These are phyloP conservation scores for Chouioia cunea DNA, from an alignment of 2,888 invertebrate genomes.

Conservation along the genomic window DNA sequence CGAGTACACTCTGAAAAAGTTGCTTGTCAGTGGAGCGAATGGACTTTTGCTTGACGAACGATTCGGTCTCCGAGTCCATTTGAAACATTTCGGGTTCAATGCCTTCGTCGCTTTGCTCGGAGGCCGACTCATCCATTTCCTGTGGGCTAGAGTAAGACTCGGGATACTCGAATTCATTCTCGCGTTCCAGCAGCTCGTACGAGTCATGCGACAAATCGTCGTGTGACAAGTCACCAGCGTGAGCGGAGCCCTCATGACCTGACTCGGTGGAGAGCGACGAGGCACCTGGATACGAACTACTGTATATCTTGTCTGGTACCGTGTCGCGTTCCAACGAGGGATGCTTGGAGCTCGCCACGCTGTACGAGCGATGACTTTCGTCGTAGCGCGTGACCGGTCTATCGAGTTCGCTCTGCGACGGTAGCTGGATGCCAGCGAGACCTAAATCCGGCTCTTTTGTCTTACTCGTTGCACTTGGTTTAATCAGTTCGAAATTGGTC, in stretches of 20 bases:
- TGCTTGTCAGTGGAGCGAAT: slow-evolving; percentile 60
- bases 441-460: slow-evolving; percentile 46
- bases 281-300: slow-evolving; percentile 88
- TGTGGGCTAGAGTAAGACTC: slow-evolving; percentile 65
- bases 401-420: slow-evolving; percentile 71
- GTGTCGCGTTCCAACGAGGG: slow-evolving; percentile 78
- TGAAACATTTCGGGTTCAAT: slow-evolving; percentile 83
- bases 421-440: slow-evolving; percentile 60
- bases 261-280: slow-evolving; percentile 76
- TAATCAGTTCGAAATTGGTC: slow-evolving; percentile 80
- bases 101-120: slow-evolving; percentile 65
- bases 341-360: slow-evolving; percentile 74
- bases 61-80: slow-evolving; percentile 72
- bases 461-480: slow-evolving; percentile 17
- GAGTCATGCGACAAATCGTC: slow-evolving; percentile 91
- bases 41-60: slow-evolving; percentile 64
- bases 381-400: slow-evolving; percentile 82
- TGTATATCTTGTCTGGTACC: slow-evolving; percentile 81
- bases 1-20: slow-evolving; percentile 61
- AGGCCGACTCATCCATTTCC: slow-evolving; percentile 59
- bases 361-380: slow-evolving; percentile 76
- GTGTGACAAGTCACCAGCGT: slow-evolving; percentile 79
- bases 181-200: slow-evolving; percentile 85
- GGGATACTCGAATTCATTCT: slow-evolving; percentile 66
- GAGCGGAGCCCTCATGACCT: slow-evolving; percentile 73